phyloP scores from a whole-genome alignment of 1,140 invertebrate genomes.

The Lepidurus packardi region DNA sequence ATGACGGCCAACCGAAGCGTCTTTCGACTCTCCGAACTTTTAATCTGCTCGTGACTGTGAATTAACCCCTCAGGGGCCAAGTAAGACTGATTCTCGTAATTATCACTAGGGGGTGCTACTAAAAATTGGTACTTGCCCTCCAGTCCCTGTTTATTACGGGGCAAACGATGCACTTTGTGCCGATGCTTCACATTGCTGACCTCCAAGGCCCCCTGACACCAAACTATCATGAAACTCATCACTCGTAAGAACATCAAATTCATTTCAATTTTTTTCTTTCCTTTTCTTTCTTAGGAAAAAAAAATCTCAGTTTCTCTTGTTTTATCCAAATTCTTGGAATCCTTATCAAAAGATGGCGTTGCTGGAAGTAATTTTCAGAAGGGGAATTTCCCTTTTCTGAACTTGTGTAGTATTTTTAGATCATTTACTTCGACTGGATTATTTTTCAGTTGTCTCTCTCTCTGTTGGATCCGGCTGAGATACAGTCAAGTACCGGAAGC shows the following conservation, averaged over 20 bases:
- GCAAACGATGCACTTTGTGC: background rate
- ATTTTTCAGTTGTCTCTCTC: background rate
- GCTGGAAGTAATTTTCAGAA: background rate
- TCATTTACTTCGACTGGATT: background rate
- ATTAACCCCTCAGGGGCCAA: background rate
- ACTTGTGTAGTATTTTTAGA: background rate
- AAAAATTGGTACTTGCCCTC: background rate
- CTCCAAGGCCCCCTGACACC: background rate
- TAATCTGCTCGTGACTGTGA: background rate
- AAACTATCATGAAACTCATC: background rate
- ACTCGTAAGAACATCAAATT: background rate
- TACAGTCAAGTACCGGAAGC: background rate
- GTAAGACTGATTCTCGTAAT: background rate
- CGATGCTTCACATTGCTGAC: background rate
- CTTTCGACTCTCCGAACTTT: slow-evolving; percentile 37
- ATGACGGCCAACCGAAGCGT: slow-evolving; percentile 60
- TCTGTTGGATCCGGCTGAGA: background rate
- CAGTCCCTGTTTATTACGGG: background rate
- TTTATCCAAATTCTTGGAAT: background rate
- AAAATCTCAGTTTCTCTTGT: background rate
- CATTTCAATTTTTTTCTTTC: background rate
- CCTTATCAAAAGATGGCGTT: background rate
- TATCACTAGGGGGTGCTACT: background rate
- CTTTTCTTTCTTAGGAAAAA: background rate
- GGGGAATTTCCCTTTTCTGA: background rate